Evolutionary conservation across 2,113 vertebrate genomes (phyloP), one percentile per base, ranked within the genome.

Genomic region (Ursus arctos): DNA sequence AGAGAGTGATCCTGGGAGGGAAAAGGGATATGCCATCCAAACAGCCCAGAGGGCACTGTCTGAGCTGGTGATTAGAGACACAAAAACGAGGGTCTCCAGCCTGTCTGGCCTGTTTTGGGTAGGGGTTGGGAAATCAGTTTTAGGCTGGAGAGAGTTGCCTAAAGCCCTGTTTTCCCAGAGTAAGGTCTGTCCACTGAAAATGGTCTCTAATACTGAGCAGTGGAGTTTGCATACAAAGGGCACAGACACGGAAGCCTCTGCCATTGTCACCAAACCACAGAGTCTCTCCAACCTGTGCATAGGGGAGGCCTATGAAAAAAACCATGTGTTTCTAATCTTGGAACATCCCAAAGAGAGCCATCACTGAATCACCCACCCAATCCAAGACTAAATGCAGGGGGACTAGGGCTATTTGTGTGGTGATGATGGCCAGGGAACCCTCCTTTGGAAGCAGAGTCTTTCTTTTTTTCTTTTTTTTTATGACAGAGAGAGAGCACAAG

Each of bases 51-150:
- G 97, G 95, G 95, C 97, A 97, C 95, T 98, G 97, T 98, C 98
- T 98, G 97, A 97, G 97, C 97, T 96, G 91, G 98, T 49, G 98
- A 98, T 98, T 98, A 98, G 97, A 85, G 71, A 96, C 94, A 98
- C 98, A 98, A 98, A 98, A 96, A 96, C 97, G 59, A 94, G 97
- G 95, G 96, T 98, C 97, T 98, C 98, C 97, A 96, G 96, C 84
- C 98, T 97, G 98, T 98, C 98, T 98, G 97, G 84, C 61, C 81
- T 94, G 91, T 91, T 96, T 87, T 69, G 88, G 90, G 77, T 81
- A 95, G 86, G 92, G 94, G 84, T 67, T 97, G 88, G 97, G 74
- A 96, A 92, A 97, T 59, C 7, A 49, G 49, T 79, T 89, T 97
- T 96, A 87, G 92, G 87, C 95, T 96, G 61, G 40, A 89, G 36